Evolutionary conservation across 2,888 invertebrate species (phyloP), one percentile per base, ranked within the genome.

Genomic region (Crematogaster levior): DNA sequence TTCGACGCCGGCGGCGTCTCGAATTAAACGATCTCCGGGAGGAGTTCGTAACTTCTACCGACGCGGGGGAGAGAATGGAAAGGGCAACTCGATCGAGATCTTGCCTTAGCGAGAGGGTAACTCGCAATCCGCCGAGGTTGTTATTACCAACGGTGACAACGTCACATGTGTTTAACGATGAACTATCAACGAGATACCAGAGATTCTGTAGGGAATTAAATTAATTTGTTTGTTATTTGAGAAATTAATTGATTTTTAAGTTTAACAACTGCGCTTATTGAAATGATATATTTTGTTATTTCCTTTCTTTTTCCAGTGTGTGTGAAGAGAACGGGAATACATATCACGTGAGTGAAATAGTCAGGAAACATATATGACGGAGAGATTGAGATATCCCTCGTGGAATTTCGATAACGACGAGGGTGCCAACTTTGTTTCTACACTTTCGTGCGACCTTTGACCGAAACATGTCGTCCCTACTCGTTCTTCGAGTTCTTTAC

Each of bases 21-120:
- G 66, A 81, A 82, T 84, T 86, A 82, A 88, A 88, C 84, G 88
- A 88, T 82, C 84, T 74, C 80, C 43, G 61, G 34, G 68, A 63
- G 79, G 51, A 61, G 81, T 61, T 61, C 18, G 65, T 79, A 79
- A 79, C 56, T 79, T 79, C 30, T 79, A 68, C 56, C 24, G 24
- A 34, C 53, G 72, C 61, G 43, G 34, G 10, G 46, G 15, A 9
- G 61, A 56, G 24, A 24, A 7, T 37, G 46, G 43, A n/a, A n/a
- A 46, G 79, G 56, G 70, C 46, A 37, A 58, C 72, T 27, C 68
- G 70, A 27, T 65, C 63, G 63, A 65, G 63, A 65, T 65, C 63
- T 43, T 27, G 27, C 2, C 27, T 43, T 27, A 24, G 21, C 63
- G 43, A 27, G 72, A 72, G 72, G 56, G 72, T 72, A 56, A 21